Evolutionary conservation across 2,888 invertebrate genomes (phyloP).

Genomic region (Yponomeuta plumbellus): DNA sequence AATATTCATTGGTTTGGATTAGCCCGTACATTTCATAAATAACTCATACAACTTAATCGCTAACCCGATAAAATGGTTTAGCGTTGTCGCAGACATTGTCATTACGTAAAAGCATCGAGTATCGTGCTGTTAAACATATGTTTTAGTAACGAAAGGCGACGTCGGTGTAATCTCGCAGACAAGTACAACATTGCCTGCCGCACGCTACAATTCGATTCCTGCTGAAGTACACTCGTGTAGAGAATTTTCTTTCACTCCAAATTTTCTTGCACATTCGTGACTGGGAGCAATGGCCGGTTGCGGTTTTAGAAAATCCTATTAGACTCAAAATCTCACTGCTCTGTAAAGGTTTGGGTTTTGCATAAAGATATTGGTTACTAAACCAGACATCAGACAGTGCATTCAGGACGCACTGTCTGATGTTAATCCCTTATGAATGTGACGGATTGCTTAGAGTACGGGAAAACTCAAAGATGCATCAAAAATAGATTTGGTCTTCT

Average conservation of each 20-base stretch:
- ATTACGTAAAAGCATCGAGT: background rate
- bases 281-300: conserved; percentile 36
- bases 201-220: conserved; percentile 13
- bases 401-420: too few species aligned
- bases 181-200: conserved; percentile 9
- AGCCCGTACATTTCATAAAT: too few species aligned
- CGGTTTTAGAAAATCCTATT: conserved; percentile 30
- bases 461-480: too few species aligned
- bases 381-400: too few species aligned
- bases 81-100: background rate
- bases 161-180: conserved; percentile 4
- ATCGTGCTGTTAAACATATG: background rate
- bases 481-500: too few species aligned
- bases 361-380: too few species aligned
- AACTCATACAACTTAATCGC: too few species aligned
- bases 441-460: too few species aligned
- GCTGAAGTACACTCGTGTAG: conserved; percentile 27
- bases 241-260: conserved; percentile 54
- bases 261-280: conserved; percentile 55
- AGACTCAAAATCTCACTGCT: background rate
- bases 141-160: background rate
- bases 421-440: too few species aligned
- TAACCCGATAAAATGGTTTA: too few species aligned
- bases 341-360: too few species aligned
- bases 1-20: too few species aligned